Percentiles rank a stretch among this genome's conserved stretches.
These are phyloP conservation scores for Enteromius fasciolatus DNA, from an alignment of 2,797 vertebrate genomes.

Conservation along the genomic window DNA sequence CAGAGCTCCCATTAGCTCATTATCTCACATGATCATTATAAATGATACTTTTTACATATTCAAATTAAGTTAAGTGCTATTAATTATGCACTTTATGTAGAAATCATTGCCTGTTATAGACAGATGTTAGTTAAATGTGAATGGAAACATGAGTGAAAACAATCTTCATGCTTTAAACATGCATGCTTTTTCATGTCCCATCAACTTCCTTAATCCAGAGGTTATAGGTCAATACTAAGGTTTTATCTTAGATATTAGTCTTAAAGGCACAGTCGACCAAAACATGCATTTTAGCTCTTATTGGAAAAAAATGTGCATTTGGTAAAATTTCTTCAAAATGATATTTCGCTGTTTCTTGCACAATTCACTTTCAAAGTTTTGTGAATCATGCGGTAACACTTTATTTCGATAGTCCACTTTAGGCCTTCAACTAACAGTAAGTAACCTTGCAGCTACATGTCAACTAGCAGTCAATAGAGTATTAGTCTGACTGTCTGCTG, in stretches of 20 bases:
- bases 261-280: background rate
- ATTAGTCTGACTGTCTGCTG: too few species aligned
- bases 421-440: too few species aligned
- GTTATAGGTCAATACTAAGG: constrained; percentile 4
- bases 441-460: too few species aligned
- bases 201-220: background rate
- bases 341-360: background rate
- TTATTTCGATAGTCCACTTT: too few species aligned
- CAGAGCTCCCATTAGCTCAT: constrained; percentile 36
- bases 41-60: constrained; percentile 17
- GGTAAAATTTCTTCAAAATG: background rate
- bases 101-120: background rate
- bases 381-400: too few species aligned
- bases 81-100: constrained; percentile 13
- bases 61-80: constrained; percentile 18
- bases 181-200: background rate
- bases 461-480: too few species aligned
- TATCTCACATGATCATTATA: constrained; percentile 43
- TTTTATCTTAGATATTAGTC: background rate
- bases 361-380: background rate
- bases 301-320: background rate
- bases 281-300: background rate
- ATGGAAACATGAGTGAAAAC: constrained; percentile 13
- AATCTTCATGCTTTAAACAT: constrained; percentile 13
- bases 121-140: constrained; percentile 7